Base-by-base conservation (phyloP, 2,888 invertebrate species). In the Mesochorus sp. region DNA sequence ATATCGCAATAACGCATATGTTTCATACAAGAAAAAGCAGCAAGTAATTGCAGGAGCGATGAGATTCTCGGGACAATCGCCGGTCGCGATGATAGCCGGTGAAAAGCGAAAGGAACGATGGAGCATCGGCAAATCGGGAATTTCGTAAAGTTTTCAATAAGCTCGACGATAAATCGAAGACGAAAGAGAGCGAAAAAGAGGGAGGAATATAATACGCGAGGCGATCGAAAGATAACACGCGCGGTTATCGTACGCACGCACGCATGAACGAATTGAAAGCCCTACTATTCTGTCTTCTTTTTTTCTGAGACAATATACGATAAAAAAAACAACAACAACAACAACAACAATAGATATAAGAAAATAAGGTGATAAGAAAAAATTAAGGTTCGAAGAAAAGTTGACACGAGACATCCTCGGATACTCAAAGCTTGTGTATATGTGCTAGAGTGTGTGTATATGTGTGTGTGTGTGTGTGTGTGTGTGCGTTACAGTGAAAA, bases 21-120 rank as follows among this genome's bases (percentile, higher is more conserved):
- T n/a, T n/a, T n/a, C n/a, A n/a, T n/a, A n/a, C n/a, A n/a, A n/a
- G n/a, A 19, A 37, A 8, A 31, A 31, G 3, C 24, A 57, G 14
- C 37, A 12, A 26, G 31, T 3, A 53, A 28, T 42, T 64, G 51
- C 37, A 61, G n/a, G n/a, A n/a, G 44, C 42, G 34, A 73, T 72
- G 76, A 76, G 64, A 71, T 70, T 57, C 31, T 70, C 53, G 62
- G 64, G 70, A 64, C 39, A 59, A 12, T 59, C 24, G 28, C 26
- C 57, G 34, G n/a, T n/a, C n/a, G 26, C n/a, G 12, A 24, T 44
- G 31, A 59, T 59, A 44, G 59, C 12, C 31, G 26, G 42, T 5
- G 34, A 49, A 14, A 59, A 31, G 28, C 37, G 57, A 17, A 37
- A 64, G 47, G 34, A 10, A n/a, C 39, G 19, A 28, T 53, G 34